Evolutionary conservation across 2,888 invertebrate species (phyloP).

Genomic region (Sussaba pulchella): DNA sequence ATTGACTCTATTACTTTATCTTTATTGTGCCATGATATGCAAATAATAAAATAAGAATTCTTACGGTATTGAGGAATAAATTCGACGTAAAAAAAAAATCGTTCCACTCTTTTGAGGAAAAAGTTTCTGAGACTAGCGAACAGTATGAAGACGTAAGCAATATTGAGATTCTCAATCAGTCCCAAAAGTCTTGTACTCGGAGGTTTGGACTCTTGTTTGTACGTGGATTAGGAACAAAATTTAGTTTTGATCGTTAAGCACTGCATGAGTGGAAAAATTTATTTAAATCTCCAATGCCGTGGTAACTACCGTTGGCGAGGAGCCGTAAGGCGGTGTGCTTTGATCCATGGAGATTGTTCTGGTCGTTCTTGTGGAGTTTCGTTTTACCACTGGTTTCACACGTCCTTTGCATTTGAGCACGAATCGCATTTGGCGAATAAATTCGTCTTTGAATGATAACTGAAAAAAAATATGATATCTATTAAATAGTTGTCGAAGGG

Average conservation of each 20-base stretch:
- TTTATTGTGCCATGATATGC: too few species aligned
- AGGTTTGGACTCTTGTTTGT: too few species aligned
- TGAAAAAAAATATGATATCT: conserved; percentile 80
- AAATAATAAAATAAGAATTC: too few species aligned
- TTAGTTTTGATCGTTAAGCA: background rate
- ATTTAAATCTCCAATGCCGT: conserved; percentile 68
- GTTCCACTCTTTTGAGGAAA: too few species aligned
- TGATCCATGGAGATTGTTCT: conserved; percentile 71
- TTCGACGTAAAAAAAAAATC: too few species aligned
- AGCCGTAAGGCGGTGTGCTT: conserved; percentile 73
- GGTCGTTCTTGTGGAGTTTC: conserved; percentile 81
- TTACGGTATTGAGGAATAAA: too few species aligned
- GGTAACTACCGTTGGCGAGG: conserved; percentile 73
- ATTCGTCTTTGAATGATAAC: conserved; percentile 88
- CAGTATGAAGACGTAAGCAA: too few species aligned
- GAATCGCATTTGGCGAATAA: conserved; percentile 90
- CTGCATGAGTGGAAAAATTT: conserved; percentile 43
- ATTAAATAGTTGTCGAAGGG: background rate
- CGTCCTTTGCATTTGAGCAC: conserved; percentile 89
- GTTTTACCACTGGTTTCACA: conserved; percentile 87
- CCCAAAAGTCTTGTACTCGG: too few species aligned
- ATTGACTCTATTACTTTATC: too few species aligned
- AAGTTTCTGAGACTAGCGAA: too few species aligned
- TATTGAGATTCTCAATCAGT: too few species aligned
- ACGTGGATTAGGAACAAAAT: too few species aligned